Conservation (phyloP, 2,888 invertebrate genomes). For the Arctia plantaginis region DNA sequence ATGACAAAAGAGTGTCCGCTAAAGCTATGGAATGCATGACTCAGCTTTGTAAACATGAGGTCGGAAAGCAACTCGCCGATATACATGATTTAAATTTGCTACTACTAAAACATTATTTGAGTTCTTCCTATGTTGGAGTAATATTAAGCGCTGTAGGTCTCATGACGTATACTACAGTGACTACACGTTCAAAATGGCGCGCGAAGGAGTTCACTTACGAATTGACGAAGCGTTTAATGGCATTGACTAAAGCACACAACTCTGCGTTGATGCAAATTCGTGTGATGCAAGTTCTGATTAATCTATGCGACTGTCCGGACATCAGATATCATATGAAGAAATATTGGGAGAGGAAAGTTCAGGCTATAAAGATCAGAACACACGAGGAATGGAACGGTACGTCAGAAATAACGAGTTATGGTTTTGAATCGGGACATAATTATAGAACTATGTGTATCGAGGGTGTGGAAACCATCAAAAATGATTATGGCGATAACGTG, state of each 20-base stretch:
- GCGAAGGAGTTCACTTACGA: constrained; percentile 68
- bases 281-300: constrained; percentile 74
- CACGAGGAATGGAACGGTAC: constrained; percentile 78
- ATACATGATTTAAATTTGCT: constrained; percentile 68
- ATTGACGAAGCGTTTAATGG: constrained; percentile 64
- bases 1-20: constrained; percentile 63
- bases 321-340: constrained; percentile 67
- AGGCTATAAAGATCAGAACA: constrained; percentile 60
- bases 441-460: constrained; percentile 77
- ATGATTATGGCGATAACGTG: constrained; percentile 68
- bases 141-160: constrained; percentile 69
- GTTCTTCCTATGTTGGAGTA: constrained; percentile 57
- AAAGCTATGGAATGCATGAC: constrained; percentile 75
- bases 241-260: constrained; percentile 60
- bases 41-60: constrained; percentile 74
- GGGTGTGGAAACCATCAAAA: constrained; percentile 69
- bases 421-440: constrained; percentile 71
- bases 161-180: constrained; percentile 72
- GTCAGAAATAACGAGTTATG: constrained; percentile 65
- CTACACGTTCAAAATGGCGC: constrained; percentile 77
- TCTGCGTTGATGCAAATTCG: constrained; percentile 69
- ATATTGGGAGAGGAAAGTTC: constrained; percentile 63
- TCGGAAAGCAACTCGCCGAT: constrained; percentile 73
- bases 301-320: constrained; percentile 78
- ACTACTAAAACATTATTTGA: constrained; percentile 56